Percentiles rank a stretch among this genome's conserved stretches.
These are phyloP conservation scores for Hetaerina americana DNA, from an alignment of 1,140 invertebrate species.

Conservation along the genomic window DNA sequence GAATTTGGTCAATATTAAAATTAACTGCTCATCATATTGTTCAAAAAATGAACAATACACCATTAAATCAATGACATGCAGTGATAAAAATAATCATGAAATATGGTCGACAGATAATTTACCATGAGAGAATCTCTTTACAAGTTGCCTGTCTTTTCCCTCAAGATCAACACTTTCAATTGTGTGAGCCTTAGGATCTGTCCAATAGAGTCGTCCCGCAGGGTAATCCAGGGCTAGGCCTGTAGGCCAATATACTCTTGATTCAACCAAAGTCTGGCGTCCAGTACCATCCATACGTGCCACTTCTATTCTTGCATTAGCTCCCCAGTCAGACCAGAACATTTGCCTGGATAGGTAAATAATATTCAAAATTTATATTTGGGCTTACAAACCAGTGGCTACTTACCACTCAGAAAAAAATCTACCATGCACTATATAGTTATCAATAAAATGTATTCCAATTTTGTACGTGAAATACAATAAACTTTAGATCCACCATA, in stretches of 20 bases:
- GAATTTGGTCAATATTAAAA: too few species aligned
- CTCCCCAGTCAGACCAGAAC: slow-evolving; percentile 34
- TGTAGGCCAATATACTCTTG: slow-evolving; percentile 45
- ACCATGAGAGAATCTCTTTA: slow-evolving; percentile 38
- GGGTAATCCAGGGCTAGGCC: slow-evolving; percentile 56
- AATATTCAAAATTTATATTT: slow-evolving; percentile 1
- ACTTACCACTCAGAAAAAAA: too few species aligned
- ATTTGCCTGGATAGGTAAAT: slow-evolving; percentile 20
- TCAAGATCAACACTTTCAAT: slow-evolving; percentile 64
- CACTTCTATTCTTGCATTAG: slow-evolving; percentile 41
- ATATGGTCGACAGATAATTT: slow-evolving; percentile 16
- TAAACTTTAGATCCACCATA: too few species aligned
- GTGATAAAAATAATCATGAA: too few species aligned
- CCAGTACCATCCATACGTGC: slow-evolving; percentile 51
- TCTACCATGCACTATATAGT: too few species aligned
- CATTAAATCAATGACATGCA: too few species aligned
- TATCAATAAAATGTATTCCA: too few species aligned
- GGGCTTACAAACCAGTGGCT: too few species aligned
- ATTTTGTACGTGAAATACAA: too few species aligned
- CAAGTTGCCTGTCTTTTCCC: slow-evolving; percentile 48
- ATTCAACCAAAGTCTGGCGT: slow-evolving; percentile 37
- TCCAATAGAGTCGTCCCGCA: slow-evolving; percentile 56
- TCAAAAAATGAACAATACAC: too few species aligned
- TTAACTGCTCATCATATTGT: too few species aligned
- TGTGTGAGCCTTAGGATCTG: slow-evolving; percentile 55